Base-by-base conservation (phyloP, 2,797 vertebrate genomes). In the Ctenochaetus hawaiiensis region DNA sequence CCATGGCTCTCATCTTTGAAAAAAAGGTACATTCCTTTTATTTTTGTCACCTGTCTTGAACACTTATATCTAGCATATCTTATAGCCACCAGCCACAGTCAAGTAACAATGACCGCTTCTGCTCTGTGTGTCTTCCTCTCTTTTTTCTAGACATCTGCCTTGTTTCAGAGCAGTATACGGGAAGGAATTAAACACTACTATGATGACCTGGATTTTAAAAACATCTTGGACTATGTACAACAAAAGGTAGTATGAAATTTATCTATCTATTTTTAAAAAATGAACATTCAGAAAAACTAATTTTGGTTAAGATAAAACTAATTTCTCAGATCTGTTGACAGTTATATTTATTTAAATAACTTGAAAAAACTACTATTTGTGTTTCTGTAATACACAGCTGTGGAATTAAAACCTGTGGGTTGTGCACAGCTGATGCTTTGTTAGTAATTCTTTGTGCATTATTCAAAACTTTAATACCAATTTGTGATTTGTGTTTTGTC, bases 151-250 rank as follows among this genome's bases (percentile, higher is more conserved):
- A 96, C 97, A 3, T 94, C 95, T 0, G 85, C 93, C 1, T 82
- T 97, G 89, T 95, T 98, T 68, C 96, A 97, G 86, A 96, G 95
- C 67, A 97, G 92, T 59, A 95, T 98, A 84, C 95, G 95, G 44
- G 96, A 96, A 83, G 97, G 97, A 53, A 97, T 98, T 30, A 96
- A 96, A 54, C 97, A 98, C 90, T 98, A 98, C 81, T 98, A 98
- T 0, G 97, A 98, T 0, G 97, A 98, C 77, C 94, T 98, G 75
- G 97, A 98, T 94, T 98, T 98, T 91, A 98, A 98, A 88, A 98
- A 98, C 78, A 97, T 98, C 88, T 74, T 98, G 94, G 97, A 98
- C 86, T 97, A 96, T 2, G 95, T 98, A 23, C 97, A 98, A 41
- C 84, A 96, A 76, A 97, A 97, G 97, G 97, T 98, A 85, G 0